phyloP scores from a whole-genome alignment of 1,140 invertebrate species.

The Rhyacophila brunnea region DNA sequence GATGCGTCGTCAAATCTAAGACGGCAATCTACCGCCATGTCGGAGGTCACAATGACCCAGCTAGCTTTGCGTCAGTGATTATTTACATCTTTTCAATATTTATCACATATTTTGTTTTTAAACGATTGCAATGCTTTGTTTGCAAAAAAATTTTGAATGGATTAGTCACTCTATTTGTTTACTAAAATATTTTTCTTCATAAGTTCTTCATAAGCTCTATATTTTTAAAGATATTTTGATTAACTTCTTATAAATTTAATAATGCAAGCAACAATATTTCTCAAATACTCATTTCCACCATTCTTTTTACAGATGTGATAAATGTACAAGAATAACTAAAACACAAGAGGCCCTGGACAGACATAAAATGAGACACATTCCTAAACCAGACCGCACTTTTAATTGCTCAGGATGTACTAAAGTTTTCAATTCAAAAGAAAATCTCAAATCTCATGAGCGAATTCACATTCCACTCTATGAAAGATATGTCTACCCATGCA shows the following conservation, averaged over 20 bases:
- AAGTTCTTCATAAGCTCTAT: not conserved
- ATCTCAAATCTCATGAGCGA: constrained; percentile 48
- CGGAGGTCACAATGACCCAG: constrained; percentile 49
- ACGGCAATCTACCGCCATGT: constrained; percentile 52
- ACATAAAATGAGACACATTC: constrained; percentile 51
- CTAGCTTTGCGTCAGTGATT: constrained; percentile 45
- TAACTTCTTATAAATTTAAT: not conserved
- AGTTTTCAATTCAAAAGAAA: constrained; percentile 48
- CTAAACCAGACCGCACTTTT: constrained; percentile 47
- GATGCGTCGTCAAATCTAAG: constrained; percentile 48
- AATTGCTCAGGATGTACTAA: constrained; percentile 47
- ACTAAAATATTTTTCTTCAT: not conserved
- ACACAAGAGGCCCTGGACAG: constrained; percentile 46
- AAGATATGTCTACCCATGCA: constrained; percentile 50
- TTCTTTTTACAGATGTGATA: constrained; percentile 44
- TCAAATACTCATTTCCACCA: too few relatives aligned
- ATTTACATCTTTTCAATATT: not conserved
- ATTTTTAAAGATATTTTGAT: not conserved
- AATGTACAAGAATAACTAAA: constrained; percentile 51
- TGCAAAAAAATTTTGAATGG: not conserved
- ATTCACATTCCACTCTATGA: constrained; percentile 52
- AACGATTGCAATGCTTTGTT: not conserved
- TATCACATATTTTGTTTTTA: too few relatives aligned
- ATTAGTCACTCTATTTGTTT: not conserved
- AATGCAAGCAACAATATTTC: too few relatives aligned